A percentile compares a stretch with the other conserved stretches of the same genome.
Evolutionary conservation across 2,113 vertebrate genomes (phyloP).

Genomic region (Chloropsis hardwickii): DNA sequence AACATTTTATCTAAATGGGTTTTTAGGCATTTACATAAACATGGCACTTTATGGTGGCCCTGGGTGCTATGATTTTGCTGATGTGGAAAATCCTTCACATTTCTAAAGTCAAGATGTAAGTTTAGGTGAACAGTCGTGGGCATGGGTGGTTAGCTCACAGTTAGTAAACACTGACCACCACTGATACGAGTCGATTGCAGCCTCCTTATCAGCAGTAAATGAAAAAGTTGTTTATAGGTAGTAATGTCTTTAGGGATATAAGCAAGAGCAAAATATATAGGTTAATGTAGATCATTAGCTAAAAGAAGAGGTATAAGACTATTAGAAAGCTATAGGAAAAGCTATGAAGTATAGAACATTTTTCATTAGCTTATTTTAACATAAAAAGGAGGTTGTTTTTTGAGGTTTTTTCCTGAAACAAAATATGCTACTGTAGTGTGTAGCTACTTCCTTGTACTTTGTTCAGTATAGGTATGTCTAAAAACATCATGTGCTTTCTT

Average conservation of each 20-base stretch:
- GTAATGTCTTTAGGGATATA: not conserved
- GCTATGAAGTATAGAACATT: not conserved
- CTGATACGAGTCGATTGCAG: not conserved
- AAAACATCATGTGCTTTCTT: not conserved
- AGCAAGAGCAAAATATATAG: not conserved
- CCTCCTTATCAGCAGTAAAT: not conserved
- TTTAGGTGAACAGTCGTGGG: not conserved
- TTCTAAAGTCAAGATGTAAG: not conserved
- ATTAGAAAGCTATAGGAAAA: not conserved
- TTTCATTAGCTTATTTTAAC: not conserved
- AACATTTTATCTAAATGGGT: not conserved
- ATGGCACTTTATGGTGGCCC: not conserved
- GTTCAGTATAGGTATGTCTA: not conserved
- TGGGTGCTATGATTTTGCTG: not conserved
- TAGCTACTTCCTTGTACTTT: not conserved
- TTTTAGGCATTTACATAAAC: not conserved
- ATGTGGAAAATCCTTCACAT: not conserved
- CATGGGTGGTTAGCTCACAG: not conserved
- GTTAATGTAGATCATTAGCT: not conserved
- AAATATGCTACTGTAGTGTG: not conserved
- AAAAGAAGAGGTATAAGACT: not conserved
- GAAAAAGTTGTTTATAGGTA: not conserved
- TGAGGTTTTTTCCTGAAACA: not conserved
- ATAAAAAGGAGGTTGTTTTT: fast-evolving
- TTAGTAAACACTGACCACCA: not conserved